Base-by-base conservation (phyloP, 2,113 vertebrate species). In the Spilogale gracilis region DNA sequence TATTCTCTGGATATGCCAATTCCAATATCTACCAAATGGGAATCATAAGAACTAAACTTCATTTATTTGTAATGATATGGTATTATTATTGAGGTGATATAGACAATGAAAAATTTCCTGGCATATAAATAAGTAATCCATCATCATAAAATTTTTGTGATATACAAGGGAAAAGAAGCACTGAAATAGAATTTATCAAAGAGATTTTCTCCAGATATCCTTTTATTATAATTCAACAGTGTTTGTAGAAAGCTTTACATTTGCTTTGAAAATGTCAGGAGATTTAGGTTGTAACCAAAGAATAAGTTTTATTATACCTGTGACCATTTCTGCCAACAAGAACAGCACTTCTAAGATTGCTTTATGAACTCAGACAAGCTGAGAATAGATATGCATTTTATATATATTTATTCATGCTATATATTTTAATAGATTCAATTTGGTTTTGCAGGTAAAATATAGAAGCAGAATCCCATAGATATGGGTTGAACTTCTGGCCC, bases 181-280 rank as follows among this genome's bases (percentile, higher is more conserved):
- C 10, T n/a, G 2, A 87, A 96, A 71, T 43, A 71, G 30, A 94
- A 79, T 65, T 67, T 95, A 81, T 54, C 65, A 61, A 85, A 67
- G 69, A n/a, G 17, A n/a, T 67, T 83, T 78, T 91, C 43, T 91
- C 16, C 12, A 88, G 23, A 25, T 65, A 50, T n/a, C 7, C 5
- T 88, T 95, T 89, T 52, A 43, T 9, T 78, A 54, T 89, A 23
- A 67, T 90, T 90, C 32, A 76, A 25, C 30, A 30, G 12, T 86
- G 3, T 54, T 91, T 52, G 17, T 74, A 16, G 80, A 95, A 74
- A 91, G 4, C 5, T 80, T 78, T 79, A 91, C 78, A 84, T 80
- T 80, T 80, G 2, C 6, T 82, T 93, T 82, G 45, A 91, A 95
- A 67, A 69, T 82, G 21, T 67, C 21, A 87, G 32, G 43, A 73